Base-by-base conservation (phyloP, 2,888 invertebrate species). In the Cotesia congregata region DNA sequence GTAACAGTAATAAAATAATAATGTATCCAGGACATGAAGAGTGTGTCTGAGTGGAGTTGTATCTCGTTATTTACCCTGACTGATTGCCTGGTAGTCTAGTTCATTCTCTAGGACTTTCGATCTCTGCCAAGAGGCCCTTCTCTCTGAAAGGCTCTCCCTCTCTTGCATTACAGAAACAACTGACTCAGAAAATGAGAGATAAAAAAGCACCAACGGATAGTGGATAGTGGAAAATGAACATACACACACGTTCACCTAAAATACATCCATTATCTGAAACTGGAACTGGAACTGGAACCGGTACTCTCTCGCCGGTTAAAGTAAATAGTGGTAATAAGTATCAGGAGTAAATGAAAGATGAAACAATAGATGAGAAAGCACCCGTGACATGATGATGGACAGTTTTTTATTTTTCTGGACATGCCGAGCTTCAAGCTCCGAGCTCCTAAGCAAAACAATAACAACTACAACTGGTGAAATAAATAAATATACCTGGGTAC, bases 31-130 rank as follows among this genome's bases (percentile, higher is more conserved):
- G 2, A 12, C 3, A 12, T 7, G 9, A 50, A 12, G 50, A 50
- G 61, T 59, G 30, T 70, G 30, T 59, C 69, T 39, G 41, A 17
- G 50, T 83, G 84, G 83, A 78, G 80, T 79, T 30, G 30, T 30
- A 30, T 3, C 3, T 30, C 80, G 80, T 82, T 83, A 83, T 84
- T 85, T 85, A 83, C 82, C 80, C 83, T 81, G 84, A 85, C 80
- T 80, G 86, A 85, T 85, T 83, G 84, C 81, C 82, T 78, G 79
- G 79, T 81, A 78, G 80, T 81, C 79, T 75, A 77, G 77, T 74
- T 72, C 78, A 74, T 81, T 82, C 76, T 77, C 69, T 75, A 65
- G 76, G 77, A 78, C 79, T 80, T 79, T 79, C 81, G 82, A 80
- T 82, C 68, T 76, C 72, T 59, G 62, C 60, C 72, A 70, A 15